Evolutionary conservation across 2,888 invertebrate genomes (phyloP).

Genomic region (Pardosa pseudoannulata): DNA sequence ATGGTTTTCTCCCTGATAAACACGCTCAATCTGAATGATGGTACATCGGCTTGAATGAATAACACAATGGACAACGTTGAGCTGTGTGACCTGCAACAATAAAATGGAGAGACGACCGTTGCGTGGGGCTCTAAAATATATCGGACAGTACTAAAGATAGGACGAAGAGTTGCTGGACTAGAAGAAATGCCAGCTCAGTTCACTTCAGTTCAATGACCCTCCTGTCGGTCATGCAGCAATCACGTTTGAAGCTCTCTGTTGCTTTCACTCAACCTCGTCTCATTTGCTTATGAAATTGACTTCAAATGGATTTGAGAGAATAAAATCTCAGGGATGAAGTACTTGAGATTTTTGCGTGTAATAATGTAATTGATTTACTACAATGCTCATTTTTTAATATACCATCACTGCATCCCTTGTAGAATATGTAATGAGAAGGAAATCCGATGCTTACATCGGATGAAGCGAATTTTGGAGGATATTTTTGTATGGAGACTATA

Average conservation of each 20-base stretch:
- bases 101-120: neutral
- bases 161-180: slow-evolving; percentile 19
- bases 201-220: slow-evolving; percentile 27
- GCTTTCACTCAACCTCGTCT: neutral
- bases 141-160: slow-evolving; percentile 34
- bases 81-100: slow-evolving; percentile 15
- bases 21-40: no score
- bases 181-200: slow-evolving; percentile 15
- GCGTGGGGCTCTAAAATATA: slow-evolving; percentile 29
- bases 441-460: no score
- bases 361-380: no score
- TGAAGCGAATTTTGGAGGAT: no score
- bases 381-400: no score
- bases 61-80: neutral
- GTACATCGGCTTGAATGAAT: neutral
- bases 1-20: no score
- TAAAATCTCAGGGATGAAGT: no score
- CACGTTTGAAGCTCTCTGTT: neutral
- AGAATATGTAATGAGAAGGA: no score
- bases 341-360: no score
- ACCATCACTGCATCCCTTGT: no score
- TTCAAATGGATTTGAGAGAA: neutral
- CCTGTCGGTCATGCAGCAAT: slow-evolving; percentile 20
- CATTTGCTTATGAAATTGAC: neutral
- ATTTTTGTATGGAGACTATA: no score